Percentiles rank a stretch among this genome's conserved stretches.
Evolutionary conservation across 2,797 vertebrate genomes (phyloP).

Genomic region (Alauda arvensis): DNA sequence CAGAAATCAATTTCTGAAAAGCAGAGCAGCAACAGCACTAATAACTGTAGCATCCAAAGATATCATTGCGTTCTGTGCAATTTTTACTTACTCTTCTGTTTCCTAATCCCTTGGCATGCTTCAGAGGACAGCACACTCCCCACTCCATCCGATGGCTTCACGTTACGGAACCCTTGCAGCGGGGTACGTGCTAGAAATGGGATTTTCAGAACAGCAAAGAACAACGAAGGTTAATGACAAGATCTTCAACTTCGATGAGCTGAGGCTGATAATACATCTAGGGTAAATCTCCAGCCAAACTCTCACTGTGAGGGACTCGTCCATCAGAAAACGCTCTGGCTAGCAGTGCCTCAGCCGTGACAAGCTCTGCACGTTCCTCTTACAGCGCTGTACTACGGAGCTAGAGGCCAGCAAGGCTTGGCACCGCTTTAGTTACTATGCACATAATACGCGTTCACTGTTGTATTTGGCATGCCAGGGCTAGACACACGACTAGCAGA

Average conservation of each 20-base stretch:
- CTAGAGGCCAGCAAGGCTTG: neutral
- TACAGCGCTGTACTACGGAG: fast-evolving
- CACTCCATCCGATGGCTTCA: slow-evolving; percentile 69
- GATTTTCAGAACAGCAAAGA: neutral
- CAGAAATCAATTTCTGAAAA: neutral
- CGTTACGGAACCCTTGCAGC: slow-evolving; percentile 73
- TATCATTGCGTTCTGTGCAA: fast-evolving
- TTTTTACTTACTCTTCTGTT: slow-evolving; percentile 71
- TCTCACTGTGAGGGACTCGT: fast-evolving
- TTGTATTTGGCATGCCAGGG: no score
- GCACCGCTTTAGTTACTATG: neutral
- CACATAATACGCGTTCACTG: fast-evolving
- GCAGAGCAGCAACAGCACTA: neutral
- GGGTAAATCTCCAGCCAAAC: neutral
- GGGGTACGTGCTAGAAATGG: slow-evolving; percentile 74
- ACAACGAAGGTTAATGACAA: fast-evolving
- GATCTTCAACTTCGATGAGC: fast-evolving
- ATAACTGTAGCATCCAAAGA: fast-evolving
- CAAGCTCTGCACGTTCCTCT: fast-evolving
- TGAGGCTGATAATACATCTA: neutral
- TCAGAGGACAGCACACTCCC: slow-evolving; percentile 82
- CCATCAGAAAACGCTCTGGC: fast-evolving
- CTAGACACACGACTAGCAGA: no score
- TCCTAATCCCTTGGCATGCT: slow-evolving; percentile 75
- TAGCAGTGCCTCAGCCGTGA: fast-evolving